Evolutionary conservation across 2,888 invertebrate genomes (phyloP).

Genomic region (Campaea margaritaria): DNA sequence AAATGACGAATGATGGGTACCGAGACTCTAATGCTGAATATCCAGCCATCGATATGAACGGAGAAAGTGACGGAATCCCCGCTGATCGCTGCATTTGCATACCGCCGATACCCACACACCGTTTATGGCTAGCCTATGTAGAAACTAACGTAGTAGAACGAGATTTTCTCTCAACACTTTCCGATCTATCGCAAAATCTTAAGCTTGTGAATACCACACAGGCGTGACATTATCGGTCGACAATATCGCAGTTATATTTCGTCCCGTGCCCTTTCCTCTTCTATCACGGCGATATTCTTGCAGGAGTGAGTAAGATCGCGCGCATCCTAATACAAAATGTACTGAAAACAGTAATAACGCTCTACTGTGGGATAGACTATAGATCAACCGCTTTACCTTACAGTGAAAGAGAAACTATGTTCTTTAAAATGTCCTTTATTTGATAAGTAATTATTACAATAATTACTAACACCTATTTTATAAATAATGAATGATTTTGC

Average conservation of each 20-base stretch:
- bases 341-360: too few relatives aligned
- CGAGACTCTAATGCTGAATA: too few relatives aligned
- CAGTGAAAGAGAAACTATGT: background rate
- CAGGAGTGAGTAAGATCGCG: too few relatives aligned
- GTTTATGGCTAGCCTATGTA: slow-evolving; percentile 8
- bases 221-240: too few relatives aligned
- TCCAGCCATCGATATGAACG: too few relatives aligned
- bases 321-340: too few relatives aligned
- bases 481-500: background rate
- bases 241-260: too few relatives aligned
- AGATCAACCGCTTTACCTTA: background rate
- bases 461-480: background rate
- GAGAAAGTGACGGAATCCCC: slow-evolving; percentile 11
- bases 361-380: too few relatives aligned
- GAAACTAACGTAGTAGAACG: slow-evolving; percentile 21
- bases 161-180: slow-evolving; percentile 28
- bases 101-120: background rate
- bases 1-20: too few relatives aligned
- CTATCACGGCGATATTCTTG: too few relatives aligned
- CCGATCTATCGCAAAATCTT: slow-evolving; percentile 4
- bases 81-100: slow-evolving; percentile 10
- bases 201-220: background rate
- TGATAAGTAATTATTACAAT: background rate
- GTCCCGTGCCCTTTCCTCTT: too few relatives aligned
- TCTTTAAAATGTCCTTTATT: background rate